These are phyloP conservation scores for Stomatorhinus ivindoensis DNA, from an alignment of 2,113 vertebrate species.

Conservation along the genomic window DNA sequence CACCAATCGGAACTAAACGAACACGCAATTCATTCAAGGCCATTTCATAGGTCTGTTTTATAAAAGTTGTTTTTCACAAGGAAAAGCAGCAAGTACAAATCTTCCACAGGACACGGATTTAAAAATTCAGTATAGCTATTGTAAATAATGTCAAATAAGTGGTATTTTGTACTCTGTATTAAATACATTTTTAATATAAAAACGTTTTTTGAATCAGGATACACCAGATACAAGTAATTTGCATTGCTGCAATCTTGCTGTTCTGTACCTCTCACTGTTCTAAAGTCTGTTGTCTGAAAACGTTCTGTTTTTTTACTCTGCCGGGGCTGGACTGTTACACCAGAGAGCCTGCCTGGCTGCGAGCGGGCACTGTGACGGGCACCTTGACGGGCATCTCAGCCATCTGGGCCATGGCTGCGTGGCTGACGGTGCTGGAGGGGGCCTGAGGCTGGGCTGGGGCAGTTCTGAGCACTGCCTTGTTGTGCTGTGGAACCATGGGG, in stretches of 20 bases:
- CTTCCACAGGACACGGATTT: background rate
- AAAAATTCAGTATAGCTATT: background rate
- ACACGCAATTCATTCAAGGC: background rate
- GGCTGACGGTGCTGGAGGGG: slow-evolving; percentile 31
- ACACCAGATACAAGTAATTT: slow-evolving; percentile 21
- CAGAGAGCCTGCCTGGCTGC: slow-evolving; percentile 76
- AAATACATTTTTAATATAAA: slow-evolving; percentile 24
- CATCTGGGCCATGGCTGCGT: slow-evolving; percentile 51
- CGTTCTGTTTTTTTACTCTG: background rate
- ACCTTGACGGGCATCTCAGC: slow-evolving; percentile 66
- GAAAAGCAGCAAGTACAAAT: background rate
- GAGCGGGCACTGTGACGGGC: slow-evolving; percentile 71
- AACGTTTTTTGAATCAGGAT: slow-evolving; percentile 26
- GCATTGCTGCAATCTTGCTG: background rate
- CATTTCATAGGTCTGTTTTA: background rate
- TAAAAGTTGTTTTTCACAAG: background rate
- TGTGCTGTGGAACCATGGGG: slow-evolving; percentile 26
- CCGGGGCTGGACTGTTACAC: slow-evolving; percentile 51
- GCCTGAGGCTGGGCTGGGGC: slow-evolving; percentile 61
- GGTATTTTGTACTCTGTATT: slow-evolving; percentile 12
- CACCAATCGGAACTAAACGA: background rate
- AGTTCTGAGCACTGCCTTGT: slow-evolving; percentile 46
- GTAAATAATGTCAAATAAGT: background rate
- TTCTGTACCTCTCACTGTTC: background rate
- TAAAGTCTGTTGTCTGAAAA: background rate